These are phyloP conservation scores for Euleptes europaea DNA, from an alignment of 2,113 vertebrate genomes.

Conservation along the genomic window DNA sequence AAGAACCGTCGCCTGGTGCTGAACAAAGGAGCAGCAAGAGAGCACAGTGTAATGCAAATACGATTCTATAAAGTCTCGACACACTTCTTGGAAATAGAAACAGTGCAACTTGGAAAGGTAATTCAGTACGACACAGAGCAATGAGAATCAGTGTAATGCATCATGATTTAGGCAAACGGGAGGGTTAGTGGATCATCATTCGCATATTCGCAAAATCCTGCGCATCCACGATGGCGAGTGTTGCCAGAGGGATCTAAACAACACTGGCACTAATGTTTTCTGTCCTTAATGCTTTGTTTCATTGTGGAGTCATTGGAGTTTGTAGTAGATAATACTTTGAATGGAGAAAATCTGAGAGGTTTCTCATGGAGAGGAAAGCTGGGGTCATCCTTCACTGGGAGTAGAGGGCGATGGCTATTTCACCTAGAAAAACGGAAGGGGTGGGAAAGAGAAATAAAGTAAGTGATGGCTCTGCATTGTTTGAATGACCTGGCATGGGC, in stretches of 20 bases:
- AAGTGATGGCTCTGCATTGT: neutral
- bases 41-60: neutral
- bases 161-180: neutral
- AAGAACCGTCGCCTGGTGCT: neutral
- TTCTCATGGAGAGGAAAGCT: neutral
- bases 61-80: neutral
- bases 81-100: neutral
- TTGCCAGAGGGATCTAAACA: no score
- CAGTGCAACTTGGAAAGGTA: neutral
- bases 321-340: neutral
- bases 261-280: neutral
- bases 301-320: neutral
- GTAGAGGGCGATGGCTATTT: neutral
- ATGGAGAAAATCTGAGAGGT: neutral
- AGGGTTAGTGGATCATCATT: neutral
- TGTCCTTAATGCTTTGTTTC: neutral
- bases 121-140: neutral
- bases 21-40: neutral
- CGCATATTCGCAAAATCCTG: neutral
- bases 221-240: no score
- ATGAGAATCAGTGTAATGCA: neutral
- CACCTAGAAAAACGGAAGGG: conserved; percentile 5
- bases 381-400: neutral
- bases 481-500: neutral
- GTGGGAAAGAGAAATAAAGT: neutral